Percentiles rank a stretch among this genome's conserved stretches.
phyloP scores from a whole-genome alignment of 2,888 invertebrate genomes.

The Nephrotoma flavescens region DNA sequence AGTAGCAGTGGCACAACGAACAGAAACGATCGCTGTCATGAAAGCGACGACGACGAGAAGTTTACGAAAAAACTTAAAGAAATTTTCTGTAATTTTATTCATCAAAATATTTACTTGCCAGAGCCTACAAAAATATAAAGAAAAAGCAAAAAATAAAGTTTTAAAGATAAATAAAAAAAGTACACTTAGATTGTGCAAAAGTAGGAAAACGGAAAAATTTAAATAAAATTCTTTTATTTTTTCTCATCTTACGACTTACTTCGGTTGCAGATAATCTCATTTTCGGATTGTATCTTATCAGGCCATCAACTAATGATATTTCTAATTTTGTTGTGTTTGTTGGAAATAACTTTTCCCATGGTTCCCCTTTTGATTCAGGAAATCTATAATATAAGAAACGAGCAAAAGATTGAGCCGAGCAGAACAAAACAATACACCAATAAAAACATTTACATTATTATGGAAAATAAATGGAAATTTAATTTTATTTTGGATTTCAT shows the following conservation, averaged over 20 bases:
- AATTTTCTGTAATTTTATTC: neutral
- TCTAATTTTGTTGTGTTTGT: slow-evolving; percentile 54
- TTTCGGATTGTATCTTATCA: slow-evolving; percentile 66
- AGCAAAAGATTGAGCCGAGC: neutral
- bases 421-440: neutral
- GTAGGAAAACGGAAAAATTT: neutral
- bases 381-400: slow-evolving; percentile 27
- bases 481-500: neutral
- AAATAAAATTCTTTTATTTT: neutral
- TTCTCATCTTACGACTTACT: slow-evolving; percentile 24
- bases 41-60: neutral
- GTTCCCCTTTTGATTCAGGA: slow-evolving; percentile 61
- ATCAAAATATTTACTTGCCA: neutral
- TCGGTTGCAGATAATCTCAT: slow-evolving; percentile 59
- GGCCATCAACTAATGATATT: slow-evolving; percentile 56
- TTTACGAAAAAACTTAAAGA: neutral
- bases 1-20: too few relatives aligned
- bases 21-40: neutral
- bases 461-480: slow-evolving; percentile 3
- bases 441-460: neutral
- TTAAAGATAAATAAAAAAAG: neutral
- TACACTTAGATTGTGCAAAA: neutral
- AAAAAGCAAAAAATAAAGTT: neutral
- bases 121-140: slow-evolving; percentile 1
- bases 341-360: slow-evolving; percentile 67